Percentiles rank a stretch among this genome's conserved stretches.
These are phyloP conservation scores for Pteropus alecto DNA, from an alignment of 2,113 vertebrate genomes.

Conservation along the genomic window DNA sequence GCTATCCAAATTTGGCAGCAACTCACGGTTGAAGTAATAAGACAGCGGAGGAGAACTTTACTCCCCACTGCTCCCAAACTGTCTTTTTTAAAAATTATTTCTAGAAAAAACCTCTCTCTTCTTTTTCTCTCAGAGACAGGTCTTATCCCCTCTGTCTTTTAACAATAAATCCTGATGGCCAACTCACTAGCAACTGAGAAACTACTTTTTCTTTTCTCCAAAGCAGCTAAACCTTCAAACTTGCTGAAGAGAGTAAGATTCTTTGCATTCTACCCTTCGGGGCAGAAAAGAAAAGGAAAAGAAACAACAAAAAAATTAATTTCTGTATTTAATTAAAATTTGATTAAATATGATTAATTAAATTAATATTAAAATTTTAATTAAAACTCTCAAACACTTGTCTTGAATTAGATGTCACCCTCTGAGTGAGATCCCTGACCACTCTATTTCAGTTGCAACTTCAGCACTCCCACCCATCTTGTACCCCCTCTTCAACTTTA, in stretches of 20 bases:
- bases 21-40: not conserved
- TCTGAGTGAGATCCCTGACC: not conserved
- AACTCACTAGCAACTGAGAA: not conserved
- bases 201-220: not conserved
- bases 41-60: too few species aligned
- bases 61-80: too few species aligned
- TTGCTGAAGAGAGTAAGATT: not conserved
- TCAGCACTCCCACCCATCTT: fast-evolving
- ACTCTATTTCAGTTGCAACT: not conserved
- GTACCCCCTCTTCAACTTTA: not conserved
- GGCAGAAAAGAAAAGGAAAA: conserved; percentile 27
- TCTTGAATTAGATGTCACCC: not conserved
- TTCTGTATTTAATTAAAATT: not conserved
- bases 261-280: not conserved
- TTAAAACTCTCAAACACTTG: not conserved
- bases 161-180: not conserved
- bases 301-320: not conserved
- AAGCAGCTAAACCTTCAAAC: not conserved
- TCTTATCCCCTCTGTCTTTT: not conserved
- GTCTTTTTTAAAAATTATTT: not conserved
- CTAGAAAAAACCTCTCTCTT: not conserved
- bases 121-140: not conserved
- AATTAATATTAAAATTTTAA: not conserved
- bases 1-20: not conserved
- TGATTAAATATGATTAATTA: not conserved